Evolutionary conservation across 2,888 invertebrate genomes (phyloP).

Genomic region (Stenodera caucasica): DNA sequence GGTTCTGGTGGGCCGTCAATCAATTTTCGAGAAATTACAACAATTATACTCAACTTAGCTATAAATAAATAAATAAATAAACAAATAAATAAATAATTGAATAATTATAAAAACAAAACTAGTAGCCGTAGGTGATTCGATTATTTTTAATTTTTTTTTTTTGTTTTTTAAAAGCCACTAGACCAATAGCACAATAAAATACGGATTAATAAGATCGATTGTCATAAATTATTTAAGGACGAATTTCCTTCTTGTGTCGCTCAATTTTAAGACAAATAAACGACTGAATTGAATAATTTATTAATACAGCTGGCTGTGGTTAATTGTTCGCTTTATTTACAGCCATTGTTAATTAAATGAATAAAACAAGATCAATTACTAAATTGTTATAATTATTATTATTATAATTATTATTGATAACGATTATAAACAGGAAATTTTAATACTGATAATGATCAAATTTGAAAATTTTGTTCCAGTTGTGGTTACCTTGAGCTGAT

Average conservation of each 20-base stretch:
- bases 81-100: background rate
- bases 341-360: background rate
- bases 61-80: background rate
- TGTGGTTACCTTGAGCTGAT: conserved; percentile 36
- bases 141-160: no score
- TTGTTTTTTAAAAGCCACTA: no score
- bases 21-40: background rate
- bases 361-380: background rate
- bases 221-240: no score
- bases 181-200: no score
- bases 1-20: background rate
- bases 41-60: no score
- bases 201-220: no score
- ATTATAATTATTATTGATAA: background rate
- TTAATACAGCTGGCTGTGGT: background rate
- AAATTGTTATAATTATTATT: background rate
- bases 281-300: background rate
- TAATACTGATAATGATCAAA: no score
- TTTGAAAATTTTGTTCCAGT: background rate
- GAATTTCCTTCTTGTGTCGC: no score
- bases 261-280: background rate
- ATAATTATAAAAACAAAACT: no score
- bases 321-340: background rate
- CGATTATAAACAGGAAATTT: no score
- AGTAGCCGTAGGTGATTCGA: no score